These are phyloP conservation scores for Branchinecta lindahli DNA, from an alignment of 1,140 invertebrate species.

Conservation along the genomic window DNA sequence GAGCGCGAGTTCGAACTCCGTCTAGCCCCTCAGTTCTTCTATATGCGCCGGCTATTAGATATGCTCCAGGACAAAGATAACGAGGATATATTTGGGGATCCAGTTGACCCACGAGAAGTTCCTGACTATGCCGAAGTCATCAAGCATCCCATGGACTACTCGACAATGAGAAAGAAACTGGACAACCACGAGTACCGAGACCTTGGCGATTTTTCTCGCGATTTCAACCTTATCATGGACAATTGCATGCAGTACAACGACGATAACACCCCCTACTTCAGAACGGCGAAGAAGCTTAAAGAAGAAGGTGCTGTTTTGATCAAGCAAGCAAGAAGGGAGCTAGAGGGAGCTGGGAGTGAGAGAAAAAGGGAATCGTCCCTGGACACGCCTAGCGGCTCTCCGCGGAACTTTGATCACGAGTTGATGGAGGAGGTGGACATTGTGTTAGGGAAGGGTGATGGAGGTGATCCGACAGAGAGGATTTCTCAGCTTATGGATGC, in stretches of 20 bases:
- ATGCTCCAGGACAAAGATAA: constrained; percentile 56
- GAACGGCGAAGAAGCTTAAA: constrained; percentile 67
- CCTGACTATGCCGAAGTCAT: constrained; percentile 86
- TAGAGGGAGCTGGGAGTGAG: constrained; percentile 12
- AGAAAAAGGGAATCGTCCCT: not conserved
- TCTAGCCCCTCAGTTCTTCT: constrained; percentile 61
- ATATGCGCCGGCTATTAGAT: constrained; percentile 55
- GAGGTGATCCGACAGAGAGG: not conserved
- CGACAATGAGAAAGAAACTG: constrained; percentile 72
- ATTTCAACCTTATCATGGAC: constrained; percentile 84
- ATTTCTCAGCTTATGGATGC: not conserved
- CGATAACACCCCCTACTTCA: constrained; percentile 69
- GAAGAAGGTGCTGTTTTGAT: constrained; percentile 43
- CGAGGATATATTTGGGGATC: constrained; percentile 71
- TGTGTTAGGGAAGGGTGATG: not conserved
- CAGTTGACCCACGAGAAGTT: constrained; percentile 76
- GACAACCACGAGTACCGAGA: constrained; percentile 56
- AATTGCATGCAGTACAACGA: constrained; percentile 92
- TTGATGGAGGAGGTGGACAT: not conserved
- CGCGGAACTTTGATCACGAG: not conserved
- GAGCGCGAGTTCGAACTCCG: constrained; percentile 63
- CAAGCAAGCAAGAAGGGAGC: constrained; percentile 18
- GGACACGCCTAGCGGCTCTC: not conserved
- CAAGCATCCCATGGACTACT: constrained; percentile 86
- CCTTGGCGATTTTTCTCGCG: constrained; percentile 62